Conservation (phyloP, 2,888 invertebrate species). For the Apantesis nais region DNA sequence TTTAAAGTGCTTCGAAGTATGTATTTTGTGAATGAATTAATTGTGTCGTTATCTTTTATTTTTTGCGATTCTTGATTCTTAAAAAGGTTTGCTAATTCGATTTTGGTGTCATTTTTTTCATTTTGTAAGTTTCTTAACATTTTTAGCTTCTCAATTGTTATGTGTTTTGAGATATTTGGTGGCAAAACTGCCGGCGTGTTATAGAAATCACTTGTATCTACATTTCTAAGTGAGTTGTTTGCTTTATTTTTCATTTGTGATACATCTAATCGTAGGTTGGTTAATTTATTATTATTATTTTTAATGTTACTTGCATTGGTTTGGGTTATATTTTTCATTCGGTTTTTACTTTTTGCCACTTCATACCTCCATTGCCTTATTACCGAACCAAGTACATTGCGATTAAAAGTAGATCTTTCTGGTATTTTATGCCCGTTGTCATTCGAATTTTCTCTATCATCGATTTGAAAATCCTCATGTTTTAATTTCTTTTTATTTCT, state of each 20-base stretch:
- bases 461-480: not conserved
- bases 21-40: conserved; percentile 55
- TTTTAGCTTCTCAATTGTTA: not conserved
- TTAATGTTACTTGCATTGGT: not conserved
- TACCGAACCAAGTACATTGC: too few species aligned
- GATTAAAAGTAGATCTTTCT: not conserved
- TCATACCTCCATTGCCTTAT: too few species aligned
- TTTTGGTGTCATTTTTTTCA: not conserved
- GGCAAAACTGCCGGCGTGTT: not conserved
- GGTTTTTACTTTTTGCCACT: too few species aligned
- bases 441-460: not conserved
- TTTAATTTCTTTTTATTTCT: not conserved
- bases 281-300: not conserved
- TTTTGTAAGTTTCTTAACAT: not conserved
- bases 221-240: not conserved
- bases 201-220: not conserved
- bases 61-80: not conserved
- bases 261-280: not conserved
- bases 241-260: not conserved
- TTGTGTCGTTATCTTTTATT: conserved; percentile 52
- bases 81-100: not conserved
- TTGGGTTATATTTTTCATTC: not conserved
- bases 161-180: not conserved
- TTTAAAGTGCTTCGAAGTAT: conserved; percentile 56
- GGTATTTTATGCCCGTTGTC: not conserved